Evolutionary conservation across 2,888 invertebrate genomes (phyloP).

Genomic region (Elmis aenea): DNA sequence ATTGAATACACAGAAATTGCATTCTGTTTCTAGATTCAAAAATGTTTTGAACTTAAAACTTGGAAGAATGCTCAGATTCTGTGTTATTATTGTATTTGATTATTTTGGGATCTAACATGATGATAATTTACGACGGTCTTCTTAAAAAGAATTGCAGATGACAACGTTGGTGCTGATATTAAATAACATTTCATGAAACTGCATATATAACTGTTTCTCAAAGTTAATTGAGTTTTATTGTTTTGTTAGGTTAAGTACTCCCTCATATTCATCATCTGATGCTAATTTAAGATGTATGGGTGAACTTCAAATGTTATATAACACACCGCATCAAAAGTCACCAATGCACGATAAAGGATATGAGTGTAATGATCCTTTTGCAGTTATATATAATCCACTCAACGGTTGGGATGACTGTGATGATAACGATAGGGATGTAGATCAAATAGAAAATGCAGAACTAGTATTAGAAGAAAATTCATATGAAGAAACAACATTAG

Average conservation of each 20-base stretch:
- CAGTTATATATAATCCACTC: constrained; percentile 5
- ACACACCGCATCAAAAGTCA: neutral
- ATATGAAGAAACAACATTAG: too few species aligned
- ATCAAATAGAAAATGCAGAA: constrained; percentile 6
- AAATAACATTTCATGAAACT: too few species aligned
- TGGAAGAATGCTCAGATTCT: too few species aligned
- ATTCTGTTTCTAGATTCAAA: too few species aligned
- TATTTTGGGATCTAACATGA: too few species aligned
- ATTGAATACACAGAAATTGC: too few species aligned
- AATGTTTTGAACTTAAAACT: too few species aligned
- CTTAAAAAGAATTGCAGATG: constrained; percentile 16
- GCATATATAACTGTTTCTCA: too few species aligned
- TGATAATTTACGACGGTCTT: constrained; percentile 24
- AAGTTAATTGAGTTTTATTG: too few species aligned
- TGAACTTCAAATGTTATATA: constrained; percentile 11
- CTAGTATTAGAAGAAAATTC: constrained; percentile 4
- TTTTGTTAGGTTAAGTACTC: constrained; percentile 12
- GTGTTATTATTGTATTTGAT: too few species aligned
- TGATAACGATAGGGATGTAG: constrained; percentile 4
- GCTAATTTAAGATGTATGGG: constrained; percentile 7
- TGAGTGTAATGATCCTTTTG: too few species aligned
- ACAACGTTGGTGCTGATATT: too few species aligned
- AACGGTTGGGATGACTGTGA: constrained; percentile 1
- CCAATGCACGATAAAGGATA: neutral
- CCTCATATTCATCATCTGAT: constrained; percentile 12